These are phyloP conservation scores for Oreortyx pictus DNA, from an alignment of 2,797 vertebrate species.

Conservation along the genomic window DNA sequence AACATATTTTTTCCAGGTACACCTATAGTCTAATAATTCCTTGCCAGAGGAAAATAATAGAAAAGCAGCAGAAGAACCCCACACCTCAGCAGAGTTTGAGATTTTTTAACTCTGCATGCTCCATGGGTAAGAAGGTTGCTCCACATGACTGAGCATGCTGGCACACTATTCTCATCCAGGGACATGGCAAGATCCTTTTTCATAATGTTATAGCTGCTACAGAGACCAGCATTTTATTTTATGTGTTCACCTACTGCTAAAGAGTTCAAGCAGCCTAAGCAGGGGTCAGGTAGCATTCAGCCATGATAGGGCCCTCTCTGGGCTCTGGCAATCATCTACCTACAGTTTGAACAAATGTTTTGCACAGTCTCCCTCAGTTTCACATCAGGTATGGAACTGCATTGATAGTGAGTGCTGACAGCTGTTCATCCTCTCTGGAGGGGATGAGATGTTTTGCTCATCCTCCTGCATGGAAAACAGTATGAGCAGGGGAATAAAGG, in stretches of 20 bases:
- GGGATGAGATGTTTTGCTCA: not conserved
- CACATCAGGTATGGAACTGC: not conserved
- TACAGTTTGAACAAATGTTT: not conserved
- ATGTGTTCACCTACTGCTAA: not conserved
- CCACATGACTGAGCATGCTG: not conserved
- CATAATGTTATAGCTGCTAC: not conserved
- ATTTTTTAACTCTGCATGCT: not conserved
- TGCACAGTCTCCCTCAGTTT: not conserved
- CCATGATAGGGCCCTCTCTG: not conserved
- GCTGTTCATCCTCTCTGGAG: not conserved
- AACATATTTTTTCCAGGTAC: not conserved
- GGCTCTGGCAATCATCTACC: not conserved
- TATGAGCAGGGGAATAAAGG: not conserved
- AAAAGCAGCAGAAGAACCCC: not conserved
- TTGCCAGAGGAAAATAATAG: not conserved
- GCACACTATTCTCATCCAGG: not conserved
- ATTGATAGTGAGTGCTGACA: not conserved
- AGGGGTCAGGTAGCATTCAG: accelerated
- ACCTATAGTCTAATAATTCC: not conserved
- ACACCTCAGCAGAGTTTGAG: not conserved
- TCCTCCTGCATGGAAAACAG: not conserved
- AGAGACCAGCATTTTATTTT: constrained; percentile 2
- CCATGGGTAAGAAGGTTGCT: not conserved
- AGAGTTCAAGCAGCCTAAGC: not conserved
- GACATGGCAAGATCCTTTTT: not conserved